Evolutionary conservation across 2,888 invertebrate genomes (phyloP), one percentile per base, ranked within the genome.

Genomic region (Muscina levida): DNA sequence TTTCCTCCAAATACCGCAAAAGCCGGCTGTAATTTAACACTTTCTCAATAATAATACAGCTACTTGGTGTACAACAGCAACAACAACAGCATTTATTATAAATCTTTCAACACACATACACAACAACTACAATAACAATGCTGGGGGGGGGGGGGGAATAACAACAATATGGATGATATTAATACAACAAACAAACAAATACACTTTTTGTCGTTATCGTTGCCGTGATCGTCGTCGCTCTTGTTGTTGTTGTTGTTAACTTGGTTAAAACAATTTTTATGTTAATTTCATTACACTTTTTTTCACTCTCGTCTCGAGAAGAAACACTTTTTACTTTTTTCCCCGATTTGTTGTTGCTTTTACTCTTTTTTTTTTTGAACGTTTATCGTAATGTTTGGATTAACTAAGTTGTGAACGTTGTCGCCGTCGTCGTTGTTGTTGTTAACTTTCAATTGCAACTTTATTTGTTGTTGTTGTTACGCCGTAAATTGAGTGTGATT

Each of bases 11-110:
- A 62, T 53, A 53, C 67, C 77, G 59, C 77, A 77, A 74, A 81
- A 81, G 81, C 77, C 81, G 77, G 81, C 81, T 81, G 81, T 77
- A 81, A 81, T 81, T 68, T 72, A 75, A 81, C 74, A 74, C 77
- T 81, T 81, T 81, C 72, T 81, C 67, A 72, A 75, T 65, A 42
- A 8, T 31, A 31, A 8, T 31, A 31, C 31, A 31, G n/a, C 31
- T 31, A 59, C 72, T 59, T 72, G n/a, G 19, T 19, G 44, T 13
- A 66, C 39, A 13, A 37, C 1, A 53, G 19, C 15, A 17, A 66
- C 17, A 8, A 72, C 73, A 68, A 44, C 51, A 70, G 56, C 13
- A 44, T 48, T 66, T 10, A 26, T 48, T 66, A 59, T 48, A 37
- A 51, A 68, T 53, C 53, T 53, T 68, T 68, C 42, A 68, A 68